Conservation (phyloP, 2,888 invertebrate genomes). For the Apodemia hepburni region DNA sequence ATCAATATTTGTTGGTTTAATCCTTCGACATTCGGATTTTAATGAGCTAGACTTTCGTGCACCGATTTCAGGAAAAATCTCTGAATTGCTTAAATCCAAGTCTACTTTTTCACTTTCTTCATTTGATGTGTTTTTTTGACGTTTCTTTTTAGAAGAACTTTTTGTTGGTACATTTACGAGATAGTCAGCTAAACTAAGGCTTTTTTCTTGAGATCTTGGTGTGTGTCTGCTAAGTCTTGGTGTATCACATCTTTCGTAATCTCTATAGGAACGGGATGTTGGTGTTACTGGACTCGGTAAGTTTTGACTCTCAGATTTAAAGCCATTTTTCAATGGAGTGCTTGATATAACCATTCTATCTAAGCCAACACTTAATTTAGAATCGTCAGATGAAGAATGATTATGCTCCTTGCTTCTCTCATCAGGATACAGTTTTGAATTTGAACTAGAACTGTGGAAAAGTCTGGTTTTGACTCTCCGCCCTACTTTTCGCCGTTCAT, state of each 20-base stretch:
- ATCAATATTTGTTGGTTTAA: constrained; percentile 76
- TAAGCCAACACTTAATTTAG: constrained; percentile 47
- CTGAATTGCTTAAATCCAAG: constrained; percentile 60
- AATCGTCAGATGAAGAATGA: constrained; percentile 63
- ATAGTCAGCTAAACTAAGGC: constrained; percentile 58
- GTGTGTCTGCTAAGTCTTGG: constrained; percentile 54
- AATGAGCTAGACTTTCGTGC: constrained; percentile 58
- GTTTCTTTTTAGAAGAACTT: constrained; percentile 52
- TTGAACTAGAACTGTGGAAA: background rate
- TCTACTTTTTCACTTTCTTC: constrained; percentile 50
- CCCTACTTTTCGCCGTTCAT: constrained; percentile 52
- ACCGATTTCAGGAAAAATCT: constrained; percentile 68
- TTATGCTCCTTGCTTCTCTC: constrained; percentile 45
- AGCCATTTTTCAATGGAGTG: constrained; percentile 61
- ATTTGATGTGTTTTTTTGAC: constrained; percentile 46
- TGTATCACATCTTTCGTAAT: constrained; percentile 59
- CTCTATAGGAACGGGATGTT: constrained; percentile 45
- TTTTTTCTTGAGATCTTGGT: constrained; percentile 55
- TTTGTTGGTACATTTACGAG: constrained; percentile 50
- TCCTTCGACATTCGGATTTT: constrained; percentile 58
- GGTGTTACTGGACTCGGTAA: constrained; percentile 58
- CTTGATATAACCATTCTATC: constrained; percentile 55
- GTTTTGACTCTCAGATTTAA: constrained; percentile 47
- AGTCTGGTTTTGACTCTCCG: constrained; percentile 54
- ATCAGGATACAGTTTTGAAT: constrained; percentile 53